Evolutionary conservation across 2,797 vertebrate genomes (phyloP).

Genomic region (Pyrrhura leucotis): DNA sequence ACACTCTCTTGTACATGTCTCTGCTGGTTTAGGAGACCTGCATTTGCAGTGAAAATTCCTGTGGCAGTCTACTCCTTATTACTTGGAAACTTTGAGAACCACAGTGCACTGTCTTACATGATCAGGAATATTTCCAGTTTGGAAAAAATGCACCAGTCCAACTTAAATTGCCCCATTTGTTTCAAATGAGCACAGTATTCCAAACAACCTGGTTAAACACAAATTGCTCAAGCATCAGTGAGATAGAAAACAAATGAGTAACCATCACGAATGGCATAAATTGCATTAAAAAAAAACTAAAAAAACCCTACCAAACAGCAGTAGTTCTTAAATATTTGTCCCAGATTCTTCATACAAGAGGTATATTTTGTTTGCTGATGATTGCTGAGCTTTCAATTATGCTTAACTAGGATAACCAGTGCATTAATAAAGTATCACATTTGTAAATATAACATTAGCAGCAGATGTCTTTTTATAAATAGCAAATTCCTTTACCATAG

Average conservation of each 20-base stretch:
- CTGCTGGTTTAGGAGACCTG: not conserved
- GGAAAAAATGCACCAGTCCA: not conserved
- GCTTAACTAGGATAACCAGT: not conserved
- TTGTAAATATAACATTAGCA: not conserved
- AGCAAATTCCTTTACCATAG: not conserved
- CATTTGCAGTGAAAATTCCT: not conserved
- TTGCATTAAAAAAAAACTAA: not conserved
- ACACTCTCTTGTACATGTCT: not conserved
- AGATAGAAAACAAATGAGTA: not conserved
- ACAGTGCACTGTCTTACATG: not conserved
- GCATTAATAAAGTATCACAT: not conserved
- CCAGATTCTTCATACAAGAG: not conserved
- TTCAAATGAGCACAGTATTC: not conserved
- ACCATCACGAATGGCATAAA: not conserved
- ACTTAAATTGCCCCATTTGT: not conserved
- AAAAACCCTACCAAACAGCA: not conserved
- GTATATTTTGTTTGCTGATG: not conserved
- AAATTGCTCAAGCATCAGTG: not conserved
- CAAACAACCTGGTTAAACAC: not conserved
- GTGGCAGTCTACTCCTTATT: not conserved
- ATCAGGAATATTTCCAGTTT: not conserved
- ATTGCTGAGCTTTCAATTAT: not conserved
- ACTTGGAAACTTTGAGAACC: not conserved
- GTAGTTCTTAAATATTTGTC: not conserved
- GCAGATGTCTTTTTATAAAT: not conserved